These are phyloP conservation scores for Hypercompe scribonia DNA, from an alignment of 2,888 invertebrate species.

Conservation along the genomic window DNA sequence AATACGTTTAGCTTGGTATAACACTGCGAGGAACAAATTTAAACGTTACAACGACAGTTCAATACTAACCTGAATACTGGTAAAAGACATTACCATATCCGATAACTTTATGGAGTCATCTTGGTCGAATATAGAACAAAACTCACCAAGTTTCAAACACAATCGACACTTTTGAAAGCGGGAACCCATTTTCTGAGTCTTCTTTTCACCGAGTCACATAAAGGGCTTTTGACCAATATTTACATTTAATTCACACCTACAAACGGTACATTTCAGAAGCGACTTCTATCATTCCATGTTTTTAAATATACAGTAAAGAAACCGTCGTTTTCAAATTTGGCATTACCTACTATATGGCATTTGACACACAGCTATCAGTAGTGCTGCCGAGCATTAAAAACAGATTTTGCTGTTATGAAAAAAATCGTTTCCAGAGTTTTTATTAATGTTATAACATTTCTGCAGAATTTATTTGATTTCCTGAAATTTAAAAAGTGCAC, in stretches of 20 bases:
- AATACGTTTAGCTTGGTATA: background rate
- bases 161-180: constrained; percentile 80
- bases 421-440: background rate
- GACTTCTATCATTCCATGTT: constrained; percentile 2
- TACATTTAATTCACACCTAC: constrained; percentile 31
- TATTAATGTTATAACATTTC: too few species aligned
- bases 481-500: too few species aligned
- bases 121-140: constrained; percentile 82
- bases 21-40: background rate
- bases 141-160: constrained; percentile 81
- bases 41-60: background rate
- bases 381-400: background rate
- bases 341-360: background rate
- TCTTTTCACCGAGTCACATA: background rate
- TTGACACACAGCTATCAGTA: background rate
- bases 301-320: constrained; percentile 17
- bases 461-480: too few species aligned
- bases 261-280: constrained; percentile 25
- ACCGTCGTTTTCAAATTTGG: constrained; percentile 40
- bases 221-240: constrained; percentile 35
- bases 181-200: constrained; percentile 58
- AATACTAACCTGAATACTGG: constrained; percentile 71
- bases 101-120: constrained; percentile 80
- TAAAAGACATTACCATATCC: constrained; percentile 84
- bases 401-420: background rate